phyloP scores from a whole-genome alignment of 2,113 vertebrate species.

The Oncorhynchus tshawytscha region DNA sequence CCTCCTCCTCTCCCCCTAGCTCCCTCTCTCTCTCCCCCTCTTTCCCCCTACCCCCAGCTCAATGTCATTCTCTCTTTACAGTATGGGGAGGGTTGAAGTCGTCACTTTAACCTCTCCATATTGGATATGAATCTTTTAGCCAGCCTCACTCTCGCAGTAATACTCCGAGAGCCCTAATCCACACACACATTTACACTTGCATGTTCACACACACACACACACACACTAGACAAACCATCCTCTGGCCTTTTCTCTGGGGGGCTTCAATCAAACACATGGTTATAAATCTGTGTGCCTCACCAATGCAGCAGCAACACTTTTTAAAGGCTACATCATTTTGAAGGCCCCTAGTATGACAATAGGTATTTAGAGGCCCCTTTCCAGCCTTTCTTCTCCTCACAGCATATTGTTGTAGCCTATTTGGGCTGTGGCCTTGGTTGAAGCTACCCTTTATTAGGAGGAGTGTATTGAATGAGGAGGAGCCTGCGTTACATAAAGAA shows the following conservation, averaged over 20 bases:
- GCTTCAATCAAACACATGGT: conserved; percentile 64
- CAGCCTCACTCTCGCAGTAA: conserved; percentile 39
- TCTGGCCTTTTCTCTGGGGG: conserved; percentile 39
- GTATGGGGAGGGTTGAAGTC: conserved; percentile 58
- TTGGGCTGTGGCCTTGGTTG: conserved; percentile 60
- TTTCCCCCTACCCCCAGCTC: conserved; percentile 33
- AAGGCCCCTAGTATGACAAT: conserved; percentile 43
- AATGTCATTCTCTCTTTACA: conserved; percentile 61
- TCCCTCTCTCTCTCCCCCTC: neutral
- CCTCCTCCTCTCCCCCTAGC: conserved; percentile 24
- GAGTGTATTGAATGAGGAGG: conserved; percentile 2
- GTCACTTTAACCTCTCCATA: conserved; percentile 68
- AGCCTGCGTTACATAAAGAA: neutral
- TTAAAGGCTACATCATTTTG: conserved; percentile 59
- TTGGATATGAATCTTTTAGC: conserved; percentile 70
- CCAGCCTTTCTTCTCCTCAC: conserved; percentile 48
- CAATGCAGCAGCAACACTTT: conserved; percentile 26
- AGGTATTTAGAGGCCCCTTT: conserved; percentile 48
- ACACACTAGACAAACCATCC: conserved; percentile 53
- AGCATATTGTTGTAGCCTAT: conserved; percentile 41
- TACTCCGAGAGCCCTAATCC: conserved; percentile 30
- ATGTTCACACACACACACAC: conserved; percentile 1
- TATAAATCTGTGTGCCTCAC: conserved; percentile 60
- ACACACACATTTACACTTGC: conserved; percentile 44
- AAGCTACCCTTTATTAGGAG: conserved; percentile 57